These are phyloP conservation scores for Ophioninae sp. DNA, from an alignment of 2,888 invertebrate species.

Conservation along the genomic window DNA sequence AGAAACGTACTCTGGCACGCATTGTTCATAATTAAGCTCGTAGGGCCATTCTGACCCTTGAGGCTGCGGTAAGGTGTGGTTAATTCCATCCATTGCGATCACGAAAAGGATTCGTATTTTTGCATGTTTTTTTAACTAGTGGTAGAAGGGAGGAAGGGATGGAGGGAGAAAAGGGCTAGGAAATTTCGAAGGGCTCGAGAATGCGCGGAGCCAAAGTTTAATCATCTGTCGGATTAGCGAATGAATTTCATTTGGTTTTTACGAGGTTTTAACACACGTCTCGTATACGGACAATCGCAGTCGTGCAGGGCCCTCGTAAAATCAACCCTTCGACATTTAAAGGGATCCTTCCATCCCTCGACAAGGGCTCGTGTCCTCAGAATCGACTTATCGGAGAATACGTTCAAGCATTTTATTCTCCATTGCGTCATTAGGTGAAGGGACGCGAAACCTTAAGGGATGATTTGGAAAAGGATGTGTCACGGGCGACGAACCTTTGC, in stretches of 20 bases:
- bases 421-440: slow-evolving; percentile 34
- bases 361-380: slow-evolving; percentile 1
- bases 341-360: slow-evolving; percentile 15
- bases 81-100: no score
- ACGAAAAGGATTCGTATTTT: no score
- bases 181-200: not conserved
- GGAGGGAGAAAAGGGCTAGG: not conserved
- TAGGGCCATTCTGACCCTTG: no score
- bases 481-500: slow-evolving; percentile 33
- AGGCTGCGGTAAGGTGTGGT: no score
- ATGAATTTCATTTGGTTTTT: slow-evolving; percentile 79
- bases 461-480: slow-evolving; percentile 38
- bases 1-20: no score
- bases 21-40: no score
- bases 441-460: slow-evolving; percentile 27
- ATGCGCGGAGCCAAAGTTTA: slow-evolving; percentile 71
- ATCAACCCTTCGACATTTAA: slow-evolving; percentile 64
- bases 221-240: slow-evolving; percentile 77
- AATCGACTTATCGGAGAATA: slow-evolving; percentile 38
- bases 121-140: no score
- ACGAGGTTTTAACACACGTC: slow-evolving; percentile 77
- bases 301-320: slow-evolving; percentile 66
- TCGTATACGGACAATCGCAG: slow-evolving; percentile 57
- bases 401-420: slow-evolving; percentile 19
- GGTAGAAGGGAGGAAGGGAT: not conserved